Base-by-base conservation (phyloP, 2,888 invertebrate species). In the Molanna angustata region DNA sequence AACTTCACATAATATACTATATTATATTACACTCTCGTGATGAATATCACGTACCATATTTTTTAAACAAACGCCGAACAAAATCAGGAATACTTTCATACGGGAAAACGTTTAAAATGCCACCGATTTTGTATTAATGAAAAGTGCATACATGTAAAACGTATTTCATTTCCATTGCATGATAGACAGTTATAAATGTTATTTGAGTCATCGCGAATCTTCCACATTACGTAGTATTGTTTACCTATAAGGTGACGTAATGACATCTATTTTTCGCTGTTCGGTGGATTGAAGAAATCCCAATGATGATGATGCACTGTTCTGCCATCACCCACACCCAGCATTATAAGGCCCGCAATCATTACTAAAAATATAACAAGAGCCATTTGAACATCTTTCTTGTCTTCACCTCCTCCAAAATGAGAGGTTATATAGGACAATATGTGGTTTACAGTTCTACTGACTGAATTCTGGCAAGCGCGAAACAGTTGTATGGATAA, bases 231-330 rank as follows among this genome's bases (percentile, higher is more conserved):
- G 27, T 7, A 27, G 11, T 27, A 11, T 27, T 27, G 7, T 27
- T 27, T 27, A 27, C 11, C 11, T 27, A 27, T 11, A 27, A 27
- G 11, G 27, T 27, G 11, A 27, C 27, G 6, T 27, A 11, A 27
- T 7, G 27, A 27, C 27, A 18, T 27, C 35, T 35, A 74, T 50
- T 71, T 71, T 44, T 79, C 76, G 32, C 75, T 80, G 56, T 83
- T 83, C 6, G 90, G 90, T 9, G 90, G 90, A 73, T 90, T 90
- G 63, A 90, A 88, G 69, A 86, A 91, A 68, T 91, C 91, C 91
- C 91, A 91, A 63, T 90, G 90, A 67, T 90, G 88, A 62, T 87
- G 84, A 67, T 91, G 89, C 60, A 88, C 80, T 44, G 85, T 84
- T 50, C 85, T 80, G 57, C 84, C 82, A 59, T 83, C 84, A 56